Base-by-base conservation (phyloP, 2,797 vertebrate genomes). In the Lemur catta region DNA sequence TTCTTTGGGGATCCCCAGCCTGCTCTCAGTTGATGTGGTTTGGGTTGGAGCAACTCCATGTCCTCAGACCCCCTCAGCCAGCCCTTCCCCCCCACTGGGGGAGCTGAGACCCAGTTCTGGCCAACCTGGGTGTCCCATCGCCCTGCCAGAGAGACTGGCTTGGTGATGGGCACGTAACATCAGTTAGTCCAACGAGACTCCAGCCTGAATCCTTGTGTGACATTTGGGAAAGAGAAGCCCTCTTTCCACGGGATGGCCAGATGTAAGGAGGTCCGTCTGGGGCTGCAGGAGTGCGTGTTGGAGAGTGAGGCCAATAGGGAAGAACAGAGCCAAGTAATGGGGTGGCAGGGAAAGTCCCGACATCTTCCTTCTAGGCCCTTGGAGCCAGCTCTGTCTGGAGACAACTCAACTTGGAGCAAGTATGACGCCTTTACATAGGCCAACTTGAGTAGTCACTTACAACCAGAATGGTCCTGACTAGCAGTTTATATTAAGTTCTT, bases 401-500 rank as follows among this genome's bases (percentile, higher is more conserved):
- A 67, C 24, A 46, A 12, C 22, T 33, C 33, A 43, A 3, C 61
- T 24, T 59, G 76, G 67, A 82, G 41, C 41, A 69, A 46, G 5
- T 30, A 3, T 4, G 17, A 72, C 1, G 4, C 12, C 41, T 57
- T 48, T 6, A 63, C 46, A 30, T 35, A 74, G 35, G 57, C 65
- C 30, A 79, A 52, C 41, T 76, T 55, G 50, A 67, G n/a, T 35
- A 33, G 26, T 91, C 24, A 87, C 84, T 57, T 89, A 59, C 46
- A 85, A 80, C 43, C 38, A 28, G 43, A 84, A 48, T 13, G 0
- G 20, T 52, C n/a, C 69, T 59, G 26, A 48, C 41, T 50, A 43
- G 78, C 28, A 74, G 69, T 59, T 74, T 84, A 61, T 59, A 35
- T 67, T 76, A 79, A 50, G 30, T 88, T 15, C 13, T 81, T 93